A percentile compares a stretch with the other conserved stretches of the same genome.
Evolutionary conservation across 2,113 vertebrate species (phyloP).

Genomic region (Connochaetes taurinus): DNA sequence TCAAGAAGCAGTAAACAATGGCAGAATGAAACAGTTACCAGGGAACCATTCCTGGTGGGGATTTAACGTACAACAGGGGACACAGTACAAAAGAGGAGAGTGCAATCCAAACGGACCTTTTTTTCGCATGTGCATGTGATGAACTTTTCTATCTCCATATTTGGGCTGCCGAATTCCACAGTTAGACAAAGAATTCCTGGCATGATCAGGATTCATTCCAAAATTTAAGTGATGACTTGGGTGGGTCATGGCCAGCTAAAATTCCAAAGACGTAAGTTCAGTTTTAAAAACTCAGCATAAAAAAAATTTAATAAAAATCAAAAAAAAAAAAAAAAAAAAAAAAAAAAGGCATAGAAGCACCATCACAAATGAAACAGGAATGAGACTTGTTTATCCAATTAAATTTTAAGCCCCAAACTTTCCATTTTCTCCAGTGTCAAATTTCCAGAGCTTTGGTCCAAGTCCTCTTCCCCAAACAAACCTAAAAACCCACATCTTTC

Average conservation of each 20-base stretch:
- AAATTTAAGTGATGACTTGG: slow-evolving; percentile 99
- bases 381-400: neutral
- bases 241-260: slow-evolving; percentile 97
- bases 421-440: neutral
- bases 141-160: slow-evolving; percentile 97
- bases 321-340: neutral
- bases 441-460: neutral
- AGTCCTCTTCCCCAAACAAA: neutral
- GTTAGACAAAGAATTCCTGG: slow-evolving; percentile 97
- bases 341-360: neutral
- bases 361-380: neutral
- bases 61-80: neutral
- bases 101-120: slow-evolving; percentile 83
- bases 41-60: neutral
- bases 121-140: slow-evolving; percentile 99
- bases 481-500: neutral
- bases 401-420: neutral
- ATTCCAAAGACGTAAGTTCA: slow-evolving; percentile 31
- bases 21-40: neutral
- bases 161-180: slow-evolving; percentile 98
- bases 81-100: neutral
- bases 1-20: neutral
- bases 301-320: neutral
- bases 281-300: neutral
- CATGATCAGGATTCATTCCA: slow-evolving; percentile 98